Conservation (phyloP, 2,797 vertebrate species). For the Cirrhinus molitorella region DNA sequence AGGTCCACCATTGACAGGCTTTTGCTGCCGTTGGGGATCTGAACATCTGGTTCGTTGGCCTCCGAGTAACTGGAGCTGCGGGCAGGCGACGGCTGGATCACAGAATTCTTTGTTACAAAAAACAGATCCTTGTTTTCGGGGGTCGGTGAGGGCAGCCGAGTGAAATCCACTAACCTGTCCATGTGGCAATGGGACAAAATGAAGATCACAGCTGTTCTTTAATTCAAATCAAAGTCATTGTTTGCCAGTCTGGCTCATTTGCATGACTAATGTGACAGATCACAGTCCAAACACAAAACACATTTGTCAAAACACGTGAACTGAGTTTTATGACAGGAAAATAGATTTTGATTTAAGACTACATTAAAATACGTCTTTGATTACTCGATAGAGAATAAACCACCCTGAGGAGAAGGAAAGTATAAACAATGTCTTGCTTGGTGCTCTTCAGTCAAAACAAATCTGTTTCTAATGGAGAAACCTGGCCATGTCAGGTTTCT, state of each 20-base stretch:
- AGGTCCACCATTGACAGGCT: slow-evolving; percentile 94
- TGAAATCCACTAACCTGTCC: slow-evolving; percentile 94
- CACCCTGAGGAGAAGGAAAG: neutral
- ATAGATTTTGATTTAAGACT: neutral
- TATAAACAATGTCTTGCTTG: neutral
- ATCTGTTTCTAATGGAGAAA: neutral
- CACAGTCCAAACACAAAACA: slow-evolving; percentile 17
- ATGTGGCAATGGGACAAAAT: neutral
- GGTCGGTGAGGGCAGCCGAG: slow-evolving; percentile 96
- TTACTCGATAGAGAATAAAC: neutral
- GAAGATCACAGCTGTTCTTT: slow-evolving; percentile 63
- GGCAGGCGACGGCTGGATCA: slow-evolving; percentile 86
- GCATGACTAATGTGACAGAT: slow-evolving; percentile 13
- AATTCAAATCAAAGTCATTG: slow-evolving; percentile 31
- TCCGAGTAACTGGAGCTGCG: slow-evolving; percentile 92
- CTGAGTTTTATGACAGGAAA: neutral
- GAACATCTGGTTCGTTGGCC: slow-evolving; percentile 90
- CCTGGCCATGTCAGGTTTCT: neutral
- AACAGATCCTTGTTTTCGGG: slow-evolving; percentile 95
- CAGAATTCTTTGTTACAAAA: slow-evolving; percentile 87
- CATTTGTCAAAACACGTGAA: neutral
- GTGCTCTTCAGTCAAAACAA: slow-evolving; percentile 9
- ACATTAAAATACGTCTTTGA: neutral
- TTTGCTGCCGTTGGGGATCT: slow-evolving; percentile 88
- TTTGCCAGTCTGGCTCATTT: slow-evolving; percentile 13